phyloP scores from a whole-genome alignment of 2,113 vertebrate species.

The Dermatemys mawii region DNA sequence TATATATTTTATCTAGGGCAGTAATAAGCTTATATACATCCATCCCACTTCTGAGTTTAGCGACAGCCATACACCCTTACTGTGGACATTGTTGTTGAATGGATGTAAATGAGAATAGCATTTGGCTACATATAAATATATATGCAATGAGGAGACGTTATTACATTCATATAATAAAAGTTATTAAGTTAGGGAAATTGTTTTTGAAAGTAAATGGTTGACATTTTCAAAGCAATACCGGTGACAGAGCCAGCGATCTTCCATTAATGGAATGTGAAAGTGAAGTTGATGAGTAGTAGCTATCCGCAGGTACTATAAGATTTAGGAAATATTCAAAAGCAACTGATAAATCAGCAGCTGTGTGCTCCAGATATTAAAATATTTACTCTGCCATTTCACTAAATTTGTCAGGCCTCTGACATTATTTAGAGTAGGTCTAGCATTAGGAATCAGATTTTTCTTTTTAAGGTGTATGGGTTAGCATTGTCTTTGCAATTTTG shows the following conservation, averaged over 20 bases:
- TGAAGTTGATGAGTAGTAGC: constrained; percentile 56
- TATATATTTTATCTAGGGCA: not conserved
- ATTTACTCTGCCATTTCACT: constrained; percentile 15
- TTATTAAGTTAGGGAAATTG: not conserved
- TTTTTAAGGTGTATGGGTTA: not conserved
- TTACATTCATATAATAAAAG: not conserved
- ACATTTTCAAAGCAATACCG: not conserved
- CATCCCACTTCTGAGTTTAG: not conserved
- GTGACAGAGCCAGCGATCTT: constrained; percentile 32
- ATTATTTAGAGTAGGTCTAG: constrained; percentile 6
- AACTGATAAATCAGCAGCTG: not conserved
- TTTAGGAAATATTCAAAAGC: constrained; percentile 16
- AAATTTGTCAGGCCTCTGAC: not conserved
- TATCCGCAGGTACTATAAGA: not conserved
- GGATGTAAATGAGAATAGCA: not conserved
- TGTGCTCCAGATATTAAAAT: constrained; percentile 11
- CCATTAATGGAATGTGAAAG: constrained; percentile 30
- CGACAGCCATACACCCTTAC: not conserved
- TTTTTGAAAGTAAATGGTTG: not conserved
- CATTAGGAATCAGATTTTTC: not conserved
- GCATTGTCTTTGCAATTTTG: constrained; percentile 9
- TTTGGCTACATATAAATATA: not conserved
- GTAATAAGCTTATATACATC: not conserved
- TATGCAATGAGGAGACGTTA: not conserved
- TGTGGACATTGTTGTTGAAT: not conserved